These are phyloP conservation scores for Chiloscyllium plagiosum DNA, from an alignment of 2,113 vertebrate genomes.

Conservation along the genomic window DNA sequence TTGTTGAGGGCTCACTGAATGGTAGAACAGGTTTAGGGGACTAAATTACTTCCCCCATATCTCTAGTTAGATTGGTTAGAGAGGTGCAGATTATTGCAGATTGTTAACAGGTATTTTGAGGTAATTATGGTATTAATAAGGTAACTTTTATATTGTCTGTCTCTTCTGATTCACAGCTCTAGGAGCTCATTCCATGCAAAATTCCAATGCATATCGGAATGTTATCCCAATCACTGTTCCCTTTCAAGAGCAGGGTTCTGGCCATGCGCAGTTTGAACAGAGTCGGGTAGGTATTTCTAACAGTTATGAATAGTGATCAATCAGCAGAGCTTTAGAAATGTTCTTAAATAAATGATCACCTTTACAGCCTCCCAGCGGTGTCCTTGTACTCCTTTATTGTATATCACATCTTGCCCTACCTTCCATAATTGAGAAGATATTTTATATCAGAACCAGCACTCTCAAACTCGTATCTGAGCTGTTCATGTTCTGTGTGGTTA, in stretches of 20 bases:
- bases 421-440: background rate
- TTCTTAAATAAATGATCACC: background rate
- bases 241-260: background rate
- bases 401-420: background rate
- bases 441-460: no score
- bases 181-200: background rate
- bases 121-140: background rate
- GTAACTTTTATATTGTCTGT: background rate
- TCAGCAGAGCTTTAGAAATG: background rate
- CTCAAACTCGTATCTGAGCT: no score
- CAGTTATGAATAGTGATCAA: background rate
- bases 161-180: background rate
- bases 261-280: background rate
- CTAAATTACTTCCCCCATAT: background rate
- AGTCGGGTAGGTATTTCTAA: background rate
- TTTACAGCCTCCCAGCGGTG: background rate
- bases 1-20: background rate
- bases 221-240: constrained; percentile 1
- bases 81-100: background rate
- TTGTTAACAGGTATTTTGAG: background rate
- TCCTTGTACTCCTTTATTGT: background rate
- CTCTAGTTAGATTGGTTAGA: background rate
- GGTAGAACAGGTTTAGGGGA: background rate
- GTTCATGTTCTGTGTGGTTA: no score
- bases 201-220: background rate